These are phyloP conservation scores for Aurelia aurita DNA, from an alignment of 30 jellyfish, hydroid and myxozoan species.

Conservation along the genomic window DNA sequence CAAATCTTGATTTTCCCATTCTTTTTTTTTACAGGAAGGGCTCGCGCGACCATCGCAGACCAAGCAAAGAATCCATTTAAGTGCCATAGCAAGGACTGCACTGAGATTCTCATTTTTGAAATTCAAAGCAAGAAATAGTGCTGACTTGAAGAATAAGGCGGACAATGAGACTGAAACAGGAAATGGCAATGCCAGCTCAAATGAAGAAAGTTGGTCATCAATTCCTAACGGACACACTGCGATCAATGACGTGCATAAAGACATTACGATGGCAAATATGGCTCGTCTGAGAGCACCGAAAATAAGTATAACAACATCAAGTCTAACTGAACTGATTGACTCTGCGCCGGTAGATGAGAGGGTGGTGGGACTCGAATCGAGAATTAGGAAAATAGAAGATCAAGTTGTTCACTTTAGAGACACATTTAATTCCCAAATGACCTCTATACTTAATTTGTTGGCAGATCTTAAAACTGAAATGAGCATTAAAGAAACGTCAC, in stretches of 20 bases:
- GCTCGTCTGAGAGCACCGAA: neutral
- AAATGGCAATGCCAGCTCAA: neutral
- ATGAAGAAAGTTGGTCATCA: neutral
- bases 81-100: conserved; percentile 75
- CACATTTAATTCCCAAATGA: conserved; percentile 44
- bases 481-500: conserved; percentile 10
- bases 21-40: conserved; percentile 39
- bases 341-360: neutral
- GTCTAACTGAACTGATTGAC: neutral
- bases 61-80: conserved; percentile 50
- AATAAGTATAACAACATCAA: neutral
- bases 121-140: conserved; percentile 44
- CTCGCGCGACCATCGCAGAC: conserved; percentile 63
- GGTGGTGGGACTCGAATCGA: conserved; percentile 39
- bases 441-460: conserved; percentile 16
- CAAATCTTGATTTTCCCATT: too few species aligned
- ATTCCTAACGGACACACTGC: conserved; percentile 33
- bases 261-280: neutral
- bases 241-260: neutral
- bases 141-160: neutral
- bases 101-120: conserved; percentile 61
- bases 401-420: conserved; percentile 20
- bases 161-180: neutral
- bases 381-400: conserved; percentile 33
- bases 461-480: conserved; percentile 21